Percentiles rank a stretch among this genome's conserved stretches.
Evolutionary conservation across 30 jellyfish, hydroid and myxozoan species (phyloP).

Genomic region (Catostylus mosaicus): DNA sequence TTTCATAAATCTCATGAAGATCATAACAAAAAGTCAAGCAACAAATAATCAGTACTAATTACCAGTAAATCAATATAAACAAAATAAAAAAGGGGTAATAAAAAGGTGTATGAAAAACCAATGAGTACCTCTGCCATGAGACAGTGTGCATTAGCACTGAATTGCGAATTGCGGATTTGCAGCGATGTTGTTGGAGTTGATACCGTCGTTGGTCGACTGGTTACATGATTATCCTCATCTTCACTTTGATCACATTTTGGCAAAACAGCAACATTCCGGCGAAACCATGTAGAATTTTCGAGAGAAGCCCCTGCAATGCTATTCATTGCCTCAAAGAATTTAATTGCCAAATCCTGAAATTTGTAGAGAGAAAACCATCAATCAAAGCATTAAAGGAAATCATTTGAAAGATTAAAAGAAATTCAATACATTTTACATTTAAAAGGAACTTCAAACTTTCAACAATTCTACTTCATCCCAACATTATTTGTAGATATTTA

Average conservation of each 20-base stretch:
- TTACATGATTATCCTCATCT: constrained; percentile 32
- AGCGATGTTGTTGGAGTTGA: constrained; percentile 41
- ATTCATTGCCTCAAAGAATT: constrained; percentile 80
- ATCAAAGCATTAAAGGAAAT: too few species aligned
- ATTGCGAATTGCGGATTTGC: constrained; percentile 78
- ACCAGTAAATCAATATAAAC: not conserved
- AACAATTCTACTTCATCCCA: not conserved
- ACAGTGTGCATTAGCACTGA: constrained; percentile 80
- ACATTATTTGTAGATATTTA: too few species aligned
- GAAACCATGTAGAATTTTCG: constrained; percentile 97
- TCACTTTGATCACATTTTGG: constrained; percentile 72
- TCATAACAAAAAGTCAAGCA: too few species aligned
- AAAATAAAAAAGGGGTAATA: not conserved
- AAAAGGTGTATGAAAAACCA: not conserved
- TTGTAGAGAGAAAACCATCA: too few species aligned
- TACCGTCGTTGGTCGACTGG: constrained; percentile 23
- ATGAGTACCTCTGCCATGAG: constrained; percentile 90
- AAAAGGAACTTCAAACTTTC: too few species aligned
- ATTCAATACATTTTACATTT: too few species aligned
- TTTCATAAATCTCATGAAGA: too few species aligned
- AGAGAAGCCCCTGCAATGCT: constrained; percentile 92
- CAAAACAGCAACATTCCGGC: constrained; percentile 83
- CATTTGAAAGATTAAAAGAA: too few species aligned
- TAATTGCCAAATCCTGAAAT: constrained; percentile 87
- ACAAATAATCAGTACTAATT: too few species aligned